phyloP scores from a whole-genome alignment of 2,797 vertebrate genomes.

The Pipistrellus pipistrellus region DNA sequence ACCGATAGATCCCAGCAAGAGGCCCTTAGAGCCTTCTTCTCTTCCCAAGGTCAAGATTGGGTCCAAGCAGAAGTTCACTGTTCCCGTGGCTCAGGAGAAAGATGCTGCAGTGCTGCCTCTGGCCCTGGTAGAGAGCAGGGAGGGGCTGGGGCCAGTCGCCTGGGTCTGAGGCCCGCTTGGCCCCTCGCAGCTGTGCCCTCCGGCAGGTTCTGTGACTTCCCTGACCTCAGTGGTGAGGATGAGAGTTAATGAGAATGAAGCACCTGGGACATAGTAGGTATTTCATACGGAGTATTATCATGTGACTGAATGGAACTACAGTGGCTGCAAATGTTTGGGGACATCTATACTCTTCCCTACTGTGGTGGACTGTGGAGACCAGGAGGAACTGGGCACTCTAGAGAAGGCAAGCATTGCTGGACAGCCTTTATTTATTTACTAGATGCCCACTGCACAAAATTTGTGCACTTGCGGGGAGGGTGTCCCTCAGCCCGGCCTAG shows the following conservation, averaged over 20 bases:
- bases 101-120: background rate
- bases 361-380: background rate
- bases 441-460: no score
- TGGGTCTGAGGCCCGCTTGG: background rate
- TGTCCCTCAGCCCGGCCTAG: no score
- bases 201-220: background rate
- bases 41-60: background rate
- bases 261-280: background rate
- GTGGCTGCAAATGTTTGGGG: background rate
- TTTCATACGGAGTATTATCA: background rate
- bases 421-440: background rate
- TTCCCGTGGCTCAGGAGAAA: background rate
- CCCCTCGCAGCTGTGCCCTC: background rate
- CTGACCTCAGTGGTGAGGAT: background rate
- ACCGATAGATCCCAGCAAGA: background rate
- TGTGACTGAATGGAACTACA: fast-evolving
- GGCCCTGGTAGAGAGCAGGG: background rate
- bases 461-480: fast-evolving
- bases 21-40: background rate
- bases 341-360: background rate
- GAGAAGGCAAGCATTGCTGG: background rate
- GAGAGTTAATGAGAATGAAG: background rate
- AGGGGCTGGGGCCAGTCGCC: background rate
- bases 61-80: background rate
- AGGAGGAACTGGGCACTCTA: background rate